These are phyloP conservation scores for Oncorhynchus keta DNA, from an alignment of 2,113 vertebrate species.

Conservation along the genomic window DNA sequence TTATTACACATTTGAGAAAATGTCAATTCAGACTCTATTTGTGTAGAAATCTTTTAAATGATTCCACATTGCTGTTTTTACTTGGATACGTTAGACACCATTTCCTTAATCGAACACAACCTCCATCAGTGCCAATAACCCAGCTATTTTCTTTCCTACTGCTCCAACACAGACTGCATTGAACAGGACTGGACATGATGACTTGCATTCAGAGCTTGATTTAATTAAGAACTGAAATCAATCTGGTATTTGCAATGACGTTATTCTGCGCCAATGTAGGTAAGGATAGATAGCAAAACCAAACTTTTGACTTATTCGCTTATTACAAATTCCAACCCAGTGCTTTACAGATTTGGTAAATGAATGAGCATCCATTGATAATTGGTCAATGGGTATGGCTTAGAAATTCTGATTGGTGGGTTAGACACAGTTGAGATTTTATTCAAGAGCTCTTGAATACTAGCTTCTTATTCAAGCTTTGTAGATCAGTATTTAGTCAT, in stretches of 20 bases:
- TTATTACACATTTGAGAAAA: constrained; percentile 10
- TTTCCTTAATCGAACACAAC: constrained; percentile 28
- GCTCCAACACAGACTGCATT: constrained; percentile 64
- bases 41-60: background rate
- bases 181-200: constrained; percentile 65
- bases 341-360: constrained; percentile 1
- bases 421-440: constrained; percentile 51
- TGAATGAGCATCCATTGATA: constrained; percentile 1
- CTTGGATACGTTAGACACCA: constrained; percentile 26
- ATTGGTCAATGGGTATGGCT: constrained; percentile 20
- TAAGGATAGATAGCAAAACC: constrained; percentile 60
- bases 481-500: background rate
- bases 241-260: constrained; percentile 51
- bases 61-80: constrained; percentile 10
- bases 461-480: background rate
- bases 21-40: background rate
- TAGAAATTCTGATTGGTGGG: constrained; percentile 45
- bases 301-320: constrained; percentile 51
- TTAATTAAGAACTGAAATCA: constrained; percentile 54
- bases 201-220: constrained; percentile 54
- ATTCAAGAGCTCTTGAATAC: constrained; percentile 14
- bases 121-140: constrained; percentile 50
- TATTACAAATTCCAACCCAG: constrained; percentile 49
- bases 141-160: constrained; percentile 65
- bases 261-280: constrained; percentile 61